Evolutionary conservation across 2,888 invertebrate species (phyloP), one percentile per base, ranked within the genome.

Genomic region (Drosophila vallismaia): DNA sequence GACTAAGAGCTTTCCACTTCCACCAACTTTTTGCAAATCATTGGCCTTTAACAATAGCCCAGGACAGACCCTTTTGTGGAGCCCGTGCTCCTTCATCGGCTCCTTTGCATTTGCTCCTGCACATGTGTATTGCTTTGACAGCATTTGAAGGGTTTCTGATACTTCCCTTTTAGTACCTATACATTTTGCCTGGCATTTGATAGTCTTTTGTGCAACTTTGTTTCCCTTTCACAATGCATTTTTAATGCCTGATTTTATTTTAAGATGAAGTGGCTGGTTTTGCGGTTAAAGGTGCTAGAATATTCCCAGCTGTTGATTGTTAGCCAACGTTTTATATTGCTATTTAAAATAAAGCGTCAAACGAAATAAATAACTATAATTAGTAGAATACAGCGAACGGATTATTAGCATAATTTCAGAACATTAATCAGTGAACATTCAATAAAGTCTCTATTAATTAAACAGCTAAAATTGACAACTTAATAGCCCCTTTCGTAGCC

Each of bases 221-320:
- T 57, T 64, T 48, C 62, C 31, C 60, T 19, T 33, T 40, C 48
- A 19, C 67, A 62, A 71, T 81, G 79, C 79, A 78, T 71, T 67
- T 78, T 54, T 71, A 69, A 71, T 74, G 57, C 58, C 50, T 54
- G 71, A 29, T 50, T 53, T 45, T 62, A 38, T 67, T 66, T 31
- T 31, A 40, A 45, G 46, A 29, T 29, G 0, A 12, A 60, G 62
- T 48, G 31, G 29, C 46, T 60, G 36, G 12, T 1, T n/a, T 14
- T 7, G 31, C 7, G 26, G 28, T 12, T 9, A 19, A 36, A 36
- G 36, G 60, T 33, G 19, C 10, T 19, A 29, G 42, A 42, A 19
- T 42, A 42, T 4, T 42, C 19, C 5, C 24, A 46, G 59, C 24
- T 57, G 36, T 56, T n/a, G 28, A 19, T 19, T 19, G 19, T 19